Conservation (phyloP, 2,113 vertebrate genomes). For the Puma concolor region DNA sequence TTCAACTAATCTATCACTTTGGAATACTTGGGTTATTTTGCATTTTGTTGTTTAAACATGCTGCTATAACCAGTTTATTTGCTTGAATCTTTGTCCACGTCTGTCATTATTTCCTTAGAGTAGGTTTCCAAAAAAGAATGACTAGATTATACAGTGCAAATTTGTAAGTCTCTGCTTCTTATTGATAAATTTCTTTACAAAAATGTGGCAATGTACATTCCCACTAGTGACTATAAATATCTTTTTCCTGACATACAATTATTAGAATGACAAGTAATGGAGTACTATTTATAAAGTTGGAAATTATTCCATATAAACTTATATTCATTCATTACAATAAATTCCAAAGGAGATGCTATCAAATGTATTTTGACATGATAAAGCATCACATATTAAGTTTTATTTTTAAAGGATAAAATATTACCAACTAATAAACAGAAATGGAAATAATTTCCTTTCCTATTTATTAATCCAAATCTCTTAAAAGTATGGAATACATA, state of each 20-base stretch:
- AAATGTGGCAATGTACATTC: background rate
- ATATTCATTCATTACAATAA: background rate
- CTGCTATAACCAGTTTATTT: background rate
- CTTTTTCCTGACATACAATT: background rate
- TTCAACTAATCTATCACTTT: background rate
- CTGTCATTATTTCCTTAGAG: background rate
- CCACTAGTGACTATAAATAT: background rate
- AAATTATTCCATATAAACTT: background rate
- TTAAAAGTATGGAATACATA: background rate
- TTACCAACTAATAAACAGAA: background rate
- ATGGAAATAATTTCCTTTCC: background rate
- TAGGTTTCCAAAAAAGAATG: background rate
- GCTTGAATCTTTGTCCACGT: background rate
- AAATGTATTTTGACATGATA: background rate
- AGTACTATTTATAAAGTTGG: background rate
- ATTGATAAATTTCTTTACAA: slow-evolving; percentile 30
- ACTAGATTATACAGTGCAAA: background rate
- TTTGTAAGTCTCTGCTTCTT: background rate
- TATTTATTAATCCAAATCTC: background rate
- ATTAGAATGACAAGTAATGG: background rate
- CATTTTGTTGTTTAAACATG: slow-evolving; percentile 30
- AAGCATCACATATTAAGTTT: background rate
- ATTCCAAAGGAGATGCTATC: background rate
- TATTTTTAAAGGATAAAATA: background rate
- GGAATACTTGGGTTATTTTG: background rate